Conservation (phyloP, 1,140 invertebrate genomes). For the Leucophenga varia region DNA sequence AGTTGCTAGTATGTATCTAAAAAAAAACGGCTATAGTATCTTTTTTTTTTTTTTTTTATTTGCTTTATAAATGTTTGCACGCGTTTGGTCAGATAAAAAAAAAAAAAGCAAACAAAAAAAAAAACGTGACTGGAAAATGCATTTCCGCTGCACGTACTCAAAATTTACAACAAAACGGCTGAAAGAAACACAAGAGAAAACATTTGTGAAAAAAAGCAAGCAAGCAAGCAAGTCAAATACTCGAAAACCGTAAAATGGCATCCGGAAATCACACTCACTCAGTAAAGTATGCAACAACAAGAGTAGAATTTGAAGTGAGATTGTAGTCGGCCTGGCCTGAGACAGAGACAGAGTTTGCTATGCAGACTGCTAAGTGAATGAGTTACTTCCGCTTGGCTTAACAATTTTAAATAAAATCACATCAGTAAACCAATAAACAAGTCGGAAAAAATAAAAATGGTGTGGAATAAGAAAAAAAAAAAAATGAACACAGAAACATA, state of each 20-base stretch:
- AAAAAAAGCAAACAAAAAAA: too few species aligned
- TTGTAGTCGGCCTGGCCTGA: too few species aligned
- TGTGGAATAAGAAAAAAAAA: too few species aligned
- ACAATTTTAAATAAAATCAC: constrained; percentile 49
- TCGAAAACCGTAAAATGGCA: constrained; percentile 2
- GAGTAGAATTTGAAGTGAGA: too few species aligned
- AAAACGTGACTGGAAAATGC: constrained; percentile 48
- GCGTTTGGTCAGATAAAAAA: constrained; percentile 17
- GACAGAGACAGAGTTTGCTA: too few species aligned
- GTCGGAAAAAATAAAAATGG: too few species aligned
- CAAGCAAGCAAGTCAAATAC: constrained; percentile 45
- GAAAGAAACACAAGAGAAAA: constrained; percentile 8
- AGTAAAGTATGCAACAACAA: constrained; percentile 27
- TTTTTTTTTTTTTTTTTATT: too few species aligned
- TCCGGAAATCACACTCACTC: constrained; percentile 51
- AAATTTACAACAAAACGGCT: constrained; percentile 21
- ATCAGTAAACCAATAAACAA: too few species aligned
- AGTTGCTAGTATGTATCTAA: too few species aligned
- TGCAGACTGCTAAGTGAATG: constrained; percentile 50
- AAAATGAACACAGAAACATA: too few species aligned
- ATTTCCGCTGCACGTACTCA: constrained; percentile 44
- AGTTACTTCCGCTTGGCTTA: constrained; percentile 46
- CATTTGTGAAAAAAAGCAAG: constrained; percentile 30
- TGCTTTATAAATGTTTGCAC: too few species aligned
- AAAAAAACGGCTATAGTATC: too few species aligned